Evolutionary conservation across 1,140 invertebrate genomes (phyloP), one percentile per base, ranked within the genome.

Genomic region (Drosophila arawakana): DNA sequence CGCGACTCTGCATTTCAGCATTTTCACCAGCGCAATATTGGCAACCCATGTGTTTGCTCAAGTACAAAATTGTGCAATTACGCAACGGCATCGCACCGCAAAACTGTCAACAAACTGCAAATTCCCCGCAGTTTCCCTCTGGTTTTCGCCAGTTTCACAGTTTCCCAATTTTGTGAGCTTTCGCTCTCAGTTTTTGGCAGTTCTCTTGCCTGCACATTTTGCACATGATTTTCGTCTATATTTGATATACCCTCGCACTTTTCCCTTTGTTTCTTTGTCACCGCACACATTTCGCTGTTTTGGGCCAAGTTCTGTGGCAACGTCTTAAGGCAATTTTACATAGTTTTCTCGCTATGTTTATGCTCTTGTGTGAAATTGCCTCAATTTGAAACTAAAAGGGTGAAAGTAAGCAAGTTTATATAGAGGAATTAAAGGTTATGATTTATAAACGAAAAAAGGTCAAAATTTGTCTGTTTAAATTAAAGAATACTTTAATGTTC

Each of bases 51-150:
- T 80, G 76, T 82, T 82, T 88, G 80, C 83, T 75, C 80, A 83
- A 88, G 76, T 88, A 76, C 76, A 88, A 88, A 86, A 82, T 80
- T 86, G 73, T 86, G 70, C 79, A 82, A 86, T 88, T 86, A 88
- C 83, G 79, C 67, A 74, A 74, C 79, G 41, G 78, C 41, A 41
- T 46, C 4, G 54, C 44, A 35, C 21, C 55, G 39, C 63, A 39
- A 18, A 21, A n/a, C 49, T 61, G 57, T 69, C 71, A 69, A 41
- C 71, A 61, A 15, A 30, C 41, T 13, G 18, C 39, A 18, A 62
- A 10, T 50, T 21, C 18, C 15, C n/a, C 43, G 15, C 2, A 15
- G 15, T 66, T 8, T 8, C 34, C 34, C 10, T 44, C 34, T 21
- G 18, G 44, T 4, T 8, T 39, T 44, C 13, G 7, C n/a, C 46